Conservation (phyloP, 2,113 vertebrate species). For the Caracal caracal region DNA sequence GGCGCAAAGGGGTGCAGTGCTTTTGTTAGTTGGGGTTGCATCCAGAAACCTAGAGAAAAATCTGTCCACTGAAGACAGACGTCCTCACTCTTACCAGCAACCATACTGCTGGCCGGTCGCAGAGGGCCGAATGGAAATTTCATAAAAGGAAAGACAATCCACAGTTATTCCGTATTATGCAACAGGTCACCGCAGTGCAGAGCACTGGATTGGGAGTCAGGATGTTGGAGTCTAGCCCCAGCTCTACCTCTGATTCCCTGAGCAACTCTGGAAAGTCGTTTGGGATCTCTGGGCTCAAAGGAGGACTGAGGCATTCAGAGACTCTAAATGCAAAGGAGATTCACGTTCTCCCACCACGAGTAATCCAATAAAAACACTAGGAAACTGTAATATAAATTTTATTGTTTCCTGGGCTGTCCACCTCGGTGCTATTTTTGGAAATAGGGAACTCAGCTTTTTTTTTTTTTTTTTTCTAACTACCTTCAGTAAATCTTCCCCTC, state of each 20-base stretch:
- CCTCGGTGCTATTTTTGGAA: background rate
- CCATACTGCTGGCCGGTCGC: conserved; percentile 10
- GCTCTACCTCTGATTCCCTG: background rate
- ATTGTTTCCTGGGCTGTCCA: conserved; percentile 55
- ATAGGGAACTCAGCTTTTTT: background rate
- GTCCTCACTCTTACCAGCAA: conserved; percentile 36
- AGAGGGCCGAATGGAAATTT: conserved; percentile 66
- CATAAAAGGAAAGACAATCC: conserved; percentile 52
- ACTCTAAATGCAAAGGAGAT: background rate
- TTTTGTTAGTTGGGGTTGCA: conserved; percentile 6
- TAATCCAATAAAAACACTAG: conserved; percentile 39
- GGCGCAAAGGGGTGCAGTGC: background rate
- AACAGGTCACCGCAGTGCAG: conserved; percentile 54
- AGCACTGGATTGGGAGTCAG: conserved; percentile 4
- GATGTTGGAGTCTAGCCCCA: background rate
- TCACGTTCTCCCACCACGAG: background rate
- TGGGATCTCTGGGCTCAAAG: background rate
- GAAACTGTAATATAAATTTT: conserved; percentile 48
- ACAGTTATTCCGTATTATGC: conserved; percentile 57
- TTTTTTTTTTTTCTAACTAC: background rate
- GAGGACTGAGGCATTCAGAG: background rate
- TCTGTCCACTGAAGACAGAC: conserved; percentile 15
- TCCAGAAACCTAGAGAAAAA: conserved; percentile 56
- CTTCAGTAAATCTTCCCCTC: background rate
- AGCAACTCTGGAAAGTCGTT: background rate